Conservation (phyloP, 2,888 invertebrate species). For the Caenorhabditis macrosperma region DNA sequence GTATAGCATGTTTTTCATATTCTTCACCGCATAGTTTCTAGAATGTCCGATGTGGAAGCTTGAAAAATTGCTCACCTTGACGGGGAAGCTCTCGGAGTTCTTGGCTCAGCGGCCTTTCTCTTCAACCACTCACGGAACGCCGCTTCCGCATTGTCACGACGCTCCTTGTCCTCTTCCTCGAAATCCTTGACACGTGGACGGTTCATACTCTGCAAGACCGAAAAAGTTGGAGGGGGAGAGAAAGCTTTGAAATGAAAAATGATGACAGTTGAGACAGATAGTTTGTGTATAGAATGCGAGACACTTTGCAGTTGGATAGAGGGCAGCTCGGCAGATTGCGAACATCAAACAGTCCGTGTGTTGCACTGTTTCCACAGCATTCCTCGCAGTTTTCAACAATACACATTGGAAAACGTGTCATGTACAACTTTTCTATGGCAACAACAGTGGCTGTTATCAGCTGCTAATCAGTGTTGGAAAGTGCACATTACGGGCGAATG, state of each 20-base stretch:
- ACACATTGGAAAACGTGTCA: constrained; percentile 22
- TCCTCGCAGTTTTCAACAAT: constrained; percentile 36
- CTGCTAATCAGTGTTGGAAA: not conserved
- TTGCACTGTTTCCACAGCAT: constrained; percentile 45
- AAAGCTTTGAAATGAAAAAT: constrained; percentile 1
- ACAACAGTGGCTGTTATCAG: constrained; percentile 4
- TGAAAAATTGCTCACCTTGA: constrained; percentile 57
- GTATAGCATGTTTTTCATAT: not conserved
- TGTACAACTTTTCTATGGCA: constrained; percentile 16
- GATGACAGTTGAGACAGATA: not conserved
- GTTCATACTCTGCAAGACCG: constrained; percentile 64
- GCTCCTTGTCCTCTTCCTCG: constrained; percentile 67
- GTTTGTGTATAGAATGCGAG: constrained; percentile 32
- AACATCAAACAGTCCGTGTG: constrained; percentile 44
- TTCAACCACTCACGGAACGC: constrained; percentile 71
- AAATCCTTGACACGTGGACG: constrained; percentile 61
- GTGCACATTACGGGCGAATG: not conserved
- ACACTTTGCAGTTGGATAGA: constrained; percentile 30
- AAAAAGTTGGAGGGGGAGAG: not conserved
- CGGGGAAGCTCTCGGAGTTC: constrained; percentile 67
- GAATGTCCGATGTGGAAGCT: no score
- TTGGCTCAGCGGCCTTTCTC: constrained; percentile 64
- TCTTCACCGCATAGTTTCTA: no score
- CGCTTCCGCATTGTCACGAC: constrained; percentile 65
- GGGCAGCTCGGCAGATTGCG: constrained; percentile 27